These are phyloP conservation scores for Leptogaster cylindrica DNA, from an alignment of 2,888 invertebrate genomes.

Conservation along the genomic window DNA sequence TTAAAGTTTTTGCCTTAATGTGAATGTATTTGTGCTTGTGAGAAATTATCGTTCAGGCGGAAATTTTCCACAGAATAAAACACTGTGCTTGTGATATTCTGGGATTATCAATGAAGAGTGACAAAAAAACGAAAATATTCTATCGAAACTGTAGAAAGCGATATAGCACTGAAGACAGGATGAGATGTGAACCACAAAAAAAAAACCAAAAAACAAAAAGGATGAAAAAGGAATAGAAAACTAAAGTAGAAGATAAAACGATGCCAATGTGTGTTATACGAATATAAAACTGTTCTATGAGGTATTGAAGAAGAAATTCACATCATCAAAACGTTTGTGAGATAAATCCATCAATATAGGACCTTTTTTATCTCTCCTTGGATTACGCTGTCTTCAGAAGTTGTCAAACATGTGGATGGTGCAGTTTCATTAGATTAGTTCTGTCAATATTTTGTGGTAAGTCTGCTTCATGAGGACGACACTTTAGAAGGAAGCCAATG, in stretches of 20 bases:
- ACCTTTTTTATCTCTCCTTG: constrained; percentile 15
- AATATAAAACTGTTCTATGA: constrained; percentile 22
- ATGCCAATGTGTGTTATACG: constrained; percentile 35
- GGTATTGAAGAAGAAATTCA: constrained; percentile 32
- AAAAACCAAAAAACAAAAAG: no score
- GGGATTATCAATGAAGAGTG: constrained; percentile 34
- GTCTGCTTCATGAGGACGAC: no score
- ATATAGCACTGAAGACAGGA: background rate
- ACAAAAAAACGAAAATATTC: constrained; percentile 3
- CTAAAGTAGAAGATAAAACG: constrained; percentile 17
- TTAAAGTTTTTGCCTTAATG: constrained; percentile 7
- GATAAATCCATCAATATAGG: constrained; percentile 33
- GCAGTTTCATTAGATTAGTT: constrained; percentile 21
- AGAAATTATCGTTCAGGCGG: constrained; percentile 33
- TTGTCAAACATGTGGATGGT: constrained; percentile 4
- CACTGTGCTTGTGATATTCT: constrained; percentile 13
- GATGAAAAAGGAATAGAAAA: no score
- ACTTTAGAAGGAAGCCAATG: no score
- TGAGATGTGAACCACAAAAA: constrained; percentile 20
- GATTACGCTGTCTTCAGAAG: background rate
- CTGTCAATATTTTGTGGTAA: background rate
- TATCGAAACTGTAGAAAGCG: background rate
- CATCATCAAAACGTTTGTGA: constrained; percentile 34
- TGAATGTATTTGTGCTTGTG: constrained; percentile 10
- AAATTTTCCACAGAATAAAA: constrained; percentile 38